These are phyloP conservation scores for Chanos chanos DNA, from an alignment of 2,797 vertebrate species.

Conservation along the genomic window DNA sequence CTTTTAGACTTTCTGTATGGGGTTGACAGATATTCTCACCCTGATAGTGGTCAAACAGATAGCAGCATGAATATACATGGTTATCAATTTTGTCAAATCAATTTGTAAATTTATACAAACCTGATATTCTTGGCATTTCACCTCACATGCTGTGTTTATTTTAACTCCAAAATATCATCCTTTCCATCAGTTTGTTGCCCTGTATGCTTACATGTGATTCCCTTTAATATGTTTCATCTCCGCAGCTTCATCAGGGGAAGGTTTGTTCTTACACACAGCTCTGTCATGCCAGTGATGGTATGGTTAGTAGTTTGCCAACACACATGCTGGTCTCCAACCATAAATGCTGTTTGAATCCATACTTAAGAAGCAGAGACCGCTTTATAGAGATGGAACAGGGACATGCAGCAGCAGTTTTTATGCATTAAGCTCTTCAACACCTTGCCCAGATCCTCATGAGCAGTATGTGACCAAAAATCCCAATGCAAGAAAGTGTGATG, in stretches of 20 bases:
- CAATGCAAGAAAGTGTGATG: not conserved
- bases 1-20: too few species aligned
- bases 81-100: not conserved
- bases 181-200: not conserved
- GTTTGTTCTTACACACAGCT: not conserved
- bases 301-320: not conserved
- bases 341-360: conserved; percentile 12
- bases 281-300: not conserved
- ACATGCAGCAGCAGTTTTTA: not conserved
- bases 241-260: not conserved
- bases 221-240: not conserved
- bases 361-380: not conserved
- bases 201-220: not conserved
- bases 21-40: not conserved
- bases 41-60: not conserved
- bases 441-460: too few species aligned
- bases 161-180: too few species aligned
- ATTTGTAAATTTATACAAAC: not conserved
- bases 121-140: too few species aligned
- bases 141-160: too few species aligned
- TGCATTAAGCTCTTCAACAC: not conserved
- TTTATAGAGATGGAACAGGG: not conserved
- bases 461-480: not conserved
- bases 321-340: conserved; percentile 15
- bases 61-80: not conserved